Conservation (phyloP, 1,140 invertebrate genomes). For the Drosophila ficusphila region DNA sequence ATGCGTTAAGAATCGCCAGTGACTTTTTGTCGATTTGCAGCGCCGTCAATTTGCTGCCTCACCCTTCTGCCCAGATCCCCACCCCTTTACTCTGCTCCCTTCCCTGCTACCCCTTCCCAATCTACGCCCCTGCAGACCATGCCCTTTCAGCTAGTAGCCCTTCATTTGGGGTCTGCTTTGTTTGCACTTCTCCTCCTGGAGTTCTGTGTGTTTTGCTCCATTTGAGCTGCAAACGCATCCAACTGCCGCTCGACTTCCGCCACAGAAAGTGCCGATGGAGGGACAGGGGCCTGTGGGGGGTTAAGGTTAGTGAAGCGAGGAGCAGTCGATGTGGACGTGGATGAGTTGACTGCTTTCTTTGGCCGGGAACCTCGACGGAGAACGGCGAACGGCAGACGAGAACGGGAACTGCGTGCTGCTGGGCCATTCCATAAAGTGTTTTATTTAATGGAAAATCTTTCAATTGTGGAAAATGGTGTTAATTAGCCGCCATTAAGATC, state of each 20-base stretch:
- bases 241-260: slow-evolving; percentile 65
- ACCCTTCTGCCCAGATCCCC: slow-evolving; percentile 14
- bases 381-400: slow-evolving; percentile 4
- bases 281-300: slow-evolving; percentile 9
- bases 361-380: slow-evolving; percentile 7
- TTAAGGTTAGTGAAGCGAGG: slow-evolving; percentile 57
- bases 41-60: slow-evolving; percentile 71
- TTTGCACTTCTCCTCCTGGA: slow-evolving; percentile 62
- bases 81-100: background rate
- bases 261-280: slow-evolving; percentile 8
- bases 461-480: slow-evolving; percentile 82
- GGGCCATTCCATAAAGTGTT: slow-evolving; percentile 81
- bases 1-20: slow-evolving; percentile 74
- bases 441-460: slow-evolving; percentile 83
- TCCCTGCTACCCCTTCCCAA: background rate
- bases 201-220: slow-evolving; percentile 75
- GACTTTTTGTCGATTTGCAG: slow-evolving; percentile 68
- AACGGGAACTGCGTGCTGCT: slow-evolving; percentile 63
- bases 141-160: slow-evolving; percentile 32
- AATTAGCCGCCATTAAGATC: slow-evolving; percentile 81
- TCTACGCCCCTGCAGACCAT: background rate
- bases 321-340: slow-evolving; percentile 44
- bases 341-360: slow-evolving; percentile 58
- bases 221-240: slow-evolving; percentile 65
- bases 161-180: slow-evolving; percentile 76